Percentiles rank a stretch among this genome's conserved stretches.
Conservation (phyloP, 2,888 invertebrate genomes). For the Cantharis lateralis region DNA sequence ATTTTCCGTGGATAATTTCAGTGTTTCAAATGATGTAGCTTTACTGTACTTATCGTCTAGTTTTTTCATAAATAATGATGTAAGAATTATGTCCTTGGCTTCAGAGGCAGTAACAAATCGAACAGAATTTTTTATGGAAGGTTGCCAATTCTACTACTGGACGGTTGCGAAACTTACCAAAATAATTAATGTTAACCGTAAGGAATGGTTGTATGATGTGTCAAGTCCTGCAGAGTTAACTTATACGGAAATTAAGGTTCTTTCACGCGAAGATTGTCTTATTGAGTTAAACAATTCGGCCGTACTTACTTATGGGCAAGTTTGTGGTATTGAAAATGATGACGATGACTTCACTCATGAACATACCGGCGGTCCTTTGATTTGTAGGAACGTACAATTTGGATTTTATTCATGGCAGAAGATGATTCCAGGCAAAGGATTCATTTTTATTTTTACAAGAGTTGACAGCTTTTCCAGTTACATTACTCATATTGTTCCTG, state of each 20-base stretch:
- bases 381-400: constrained; percentile 15
- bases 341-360: not conserved
- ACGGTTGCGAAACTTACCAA: not conserved
- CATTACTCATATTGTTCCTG: constrained; percentile 3
- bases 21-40: constrained; percentile 18
- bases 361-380: constrained; percentile 15
- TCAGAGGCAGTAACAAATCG: not conserved
- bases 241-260: not conserved
- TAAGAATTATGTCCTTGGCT: constrained; percentile 5
- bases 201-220: not conserved
- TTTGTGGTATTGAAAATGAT: constrained; percentile 5
- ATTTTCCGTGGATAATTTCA: not conserved
- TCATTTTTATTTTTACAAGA: constrained; percentile 23
- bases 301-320: constrained; percentile 12
- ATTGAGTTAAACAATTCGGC: not conserved
- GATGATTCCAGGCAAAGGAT: not conserved
- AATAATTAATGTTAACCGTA: not conserved
- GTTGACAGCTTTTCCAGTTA: constrained; percentile 17
- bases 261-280: not conserved
- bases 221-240: not conserved
- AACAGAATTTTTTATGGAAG: not conserved
- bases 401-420: constrained; percentile 19
- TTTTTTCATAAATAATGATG: not conserved
- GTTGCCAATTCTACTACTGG: constrained; percentile 2
- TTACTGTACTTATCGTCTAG: constrained; percentile 10